phyloP scores from a whole-genome alignment of 2,113 vertebrate species.

The Cinclus mexicanus region DNA sequence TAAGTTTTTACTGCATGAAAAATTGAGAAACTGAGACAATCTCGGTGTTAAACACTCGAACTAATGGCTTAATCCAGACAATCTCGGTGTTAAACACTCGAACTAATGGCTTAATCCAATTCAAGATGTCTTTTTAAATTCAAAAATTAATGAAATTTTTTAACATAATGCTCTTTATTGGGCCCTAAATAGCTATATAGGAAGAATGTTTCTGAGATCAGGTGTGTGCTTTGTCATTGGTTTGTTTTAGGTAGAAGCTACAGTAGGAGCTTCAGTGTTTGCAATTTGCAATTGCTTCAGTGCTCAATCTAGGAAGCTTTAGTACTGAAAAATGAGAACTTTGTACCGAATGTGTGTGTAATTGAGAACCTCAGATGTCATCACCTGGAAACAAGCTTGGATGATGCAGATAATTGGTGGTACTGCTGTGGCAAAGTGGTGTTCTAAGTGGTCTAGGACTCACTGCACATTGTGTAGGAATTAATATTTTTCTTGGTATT shows the following conservation, averaged over 20 bases:
- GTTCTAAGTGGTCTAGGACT: neutral
- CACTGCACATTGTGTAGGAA: accelerated
- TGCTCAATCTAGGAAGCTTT: neutral
- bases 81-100: neutral
- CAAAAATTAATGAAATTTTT: neutral
- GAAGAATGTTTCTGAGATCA: neutral
- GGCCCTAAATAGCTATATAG: accelerated
- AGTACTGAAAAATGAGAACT: neutral
- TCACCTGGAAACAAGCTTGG: neutral
- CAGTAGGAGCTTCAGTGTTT: neutral
- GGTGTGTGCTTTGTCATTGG: neutral
- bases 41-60: neutral
- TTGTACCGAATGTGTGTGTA: neutral
- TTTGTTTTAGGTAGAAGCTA: neutral
- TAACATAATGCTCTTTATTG: neutral
- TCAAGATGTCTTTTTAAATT: neutral
- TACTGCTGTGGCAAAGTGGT: neutral
- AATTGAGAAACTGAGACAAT: neutral
- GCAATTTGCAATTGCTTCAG: neutral
- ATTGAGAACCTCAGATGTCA: neutral
- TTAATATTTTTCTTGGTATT: neutral
- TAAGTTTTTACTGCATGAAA: neutral
- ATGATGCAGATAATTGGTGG: neutral
- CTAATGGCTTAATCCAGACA: neutral
- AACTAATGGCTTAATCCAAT: neutral